phyloP scores from a whole-genome alignment of 1,140 invertebrate genomes.

The Apocrypta bakeri region DNA sequence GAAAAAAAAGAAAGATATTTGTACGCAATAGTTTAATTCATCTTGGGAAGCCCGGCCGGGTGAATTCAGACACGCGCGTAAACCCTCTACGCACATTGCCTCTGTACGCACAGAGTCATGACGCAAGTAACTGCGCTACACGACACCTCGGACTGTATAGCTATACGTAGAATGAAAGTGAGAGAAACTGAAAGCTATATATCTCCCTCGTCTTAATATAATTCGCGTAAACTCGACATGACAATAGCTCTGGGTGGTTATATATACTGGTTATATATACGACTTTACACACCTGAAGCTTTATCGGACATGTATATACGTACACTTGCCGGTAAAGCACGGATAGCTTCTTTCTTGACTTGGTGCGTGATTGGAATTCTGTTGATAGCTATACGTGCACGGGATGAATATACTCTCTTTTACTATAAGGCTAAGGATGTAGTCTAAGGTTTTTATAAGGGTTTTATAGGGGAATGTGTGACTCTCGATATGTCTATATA shows the following conservation, averaged over 20 bases:
- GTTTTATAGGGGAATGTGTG: too few species aligned
- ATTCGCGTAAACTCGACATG: not conserved
- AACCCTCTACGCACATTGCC: too few species aligned
- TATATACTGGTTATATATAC: too few species aligned
- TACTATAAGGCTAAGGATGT: too few species aligned
- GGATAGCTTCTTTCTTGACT: not conserved
- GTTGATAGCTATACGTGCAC: not conserved
- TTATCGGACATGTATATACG: too few species aligned
- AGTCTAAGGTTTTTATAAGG: too few species aligned
- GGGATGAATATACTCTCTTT: not conserved
- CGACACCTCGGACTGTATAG: not conserved
- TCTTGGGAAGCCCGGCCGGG: not conserved
- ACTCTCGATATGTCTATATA: too few species aligned
- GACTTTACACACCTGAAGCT: not conserved
- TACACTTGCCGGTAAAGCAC: too few species aligned
- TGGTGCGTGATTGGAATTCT: not conserved
- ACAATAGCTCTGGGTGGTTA: too few species aligned
- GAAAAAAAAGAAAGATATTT: too few species aligned
- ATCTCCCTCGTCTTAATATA: not conserved
- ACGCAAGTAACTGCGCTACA: not conserved
- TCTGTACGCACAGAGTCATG: not conserved
- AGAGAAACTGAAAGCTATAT: too few species aligned
- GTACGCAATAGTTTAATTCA: not conserved
- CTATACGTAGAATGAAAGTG: not conserved
- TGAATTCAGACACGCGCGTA: too few species aligned